Conservation (phyloP, 2,113 vertebrate species). For the Elanoides forficatus region DNA sequence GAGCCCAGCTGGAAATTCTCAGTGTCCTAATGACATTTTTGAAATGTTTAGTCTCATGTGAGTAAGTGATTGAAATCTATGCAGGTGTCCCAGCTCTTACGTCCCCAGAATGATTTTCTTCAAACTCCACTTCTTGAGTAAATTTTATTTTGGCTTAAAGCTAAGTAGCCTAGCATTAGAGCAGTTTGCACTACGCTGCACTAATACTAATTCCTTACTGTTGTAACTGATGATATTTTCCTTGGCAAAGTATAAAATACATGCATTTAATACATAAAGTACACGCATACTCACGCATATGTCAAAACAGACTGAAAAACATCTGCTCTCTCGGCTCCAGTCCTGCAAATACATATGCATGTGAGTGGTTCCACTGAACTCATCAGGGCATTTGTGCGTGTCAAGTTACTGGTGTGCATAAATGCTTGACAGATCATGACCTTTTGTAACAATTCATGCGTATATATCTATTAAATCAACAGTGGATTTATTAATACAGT, state of each 20-base stretch:
- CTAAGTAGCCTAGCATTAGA: background rate
- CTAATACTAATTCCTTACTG: background rate
- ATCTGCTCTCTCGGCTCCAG: slow-evolving; percentile 31
- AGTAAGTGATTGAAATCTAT: background rate
- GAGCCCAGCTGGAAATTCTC: background rate
- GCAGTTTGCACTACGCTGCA: background rate
- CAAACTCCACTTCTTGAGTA: background rate
- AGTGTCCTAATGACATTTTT: background rate
- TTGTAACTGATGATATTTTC: slow-evolving; percentile 14
- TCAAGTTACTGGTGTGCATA: background rate
- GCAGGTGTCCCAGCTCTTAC: background rate
- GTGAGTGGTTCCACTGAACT: background rate
- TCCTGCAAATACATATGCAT: background rate
- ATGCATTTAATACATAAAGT: slow-evolving; percentile 24
- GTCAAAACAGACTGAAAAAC: slow-evolving; percentile 27
- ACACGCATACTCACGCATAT: background rate
- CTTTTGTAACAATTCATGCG: background rate
- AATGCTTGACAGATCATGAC: background rate
- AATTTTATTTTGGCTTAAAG: slow-evolving; percentile 5
- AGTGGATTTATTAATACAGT: background rate
- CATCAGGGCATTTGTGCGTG: background rate
- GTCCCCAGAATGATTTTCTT: background rate
- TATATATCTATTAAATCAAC: background rate
- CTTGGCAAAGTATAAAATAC: slow-evolving; percentile 13
- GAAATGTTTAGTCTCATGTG: slow-evolving; percentile 29